Conservation (phyloP, 2,113 vertebrate species). For the Butorides virescens region DNA sequence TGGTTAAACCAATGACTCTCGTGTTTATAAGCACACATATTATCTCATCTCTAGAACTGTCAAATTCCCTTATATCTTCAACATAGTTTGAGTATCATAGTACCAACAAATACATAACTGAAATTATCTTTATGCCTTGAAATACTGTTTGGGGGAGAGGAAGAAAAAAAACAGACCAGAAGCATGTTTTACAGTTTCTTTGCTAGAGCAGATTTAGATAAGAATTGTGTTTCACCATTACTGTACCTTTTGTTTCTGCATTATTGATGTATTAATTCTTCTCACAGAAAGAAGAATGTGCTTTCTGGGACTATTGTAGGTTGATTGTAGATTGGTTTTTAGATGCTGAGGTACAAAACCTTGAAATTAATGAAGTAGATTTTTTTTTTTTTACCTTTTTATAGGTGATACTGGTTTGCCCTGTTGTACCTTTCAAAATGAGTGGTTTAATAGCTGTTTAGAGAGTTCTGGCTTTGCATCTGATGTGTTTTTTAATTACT, state of each 20-base stretch:
- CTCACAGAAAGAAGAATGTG: neutral
- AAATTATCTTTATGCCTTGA: neutral
- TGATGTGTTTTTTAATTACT: neutral
- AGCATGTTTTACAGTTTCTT: neutral
- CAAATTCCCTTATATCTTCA: neutral
- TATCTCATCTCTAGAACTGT: neutral
- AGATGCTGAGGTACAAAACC: rapidly evolving
- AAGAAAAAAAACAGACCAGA: neutral
- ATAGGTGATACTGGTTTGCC: neutral
- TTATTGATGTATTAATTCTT: neutral
- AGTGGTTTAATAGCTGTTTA: neutral
- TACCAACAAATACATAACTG: neutral
- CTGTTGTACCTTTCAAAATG: neutral
- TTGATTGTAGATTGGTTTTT: neutral
- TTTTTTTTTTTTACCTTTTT: neutral
- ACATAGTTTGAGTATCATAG: neutral
- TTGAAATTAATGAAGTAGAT: neutral
- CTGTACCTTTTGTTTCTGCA: neutral
- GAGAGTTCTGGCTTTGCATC: neutral
- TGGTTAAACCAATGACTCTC: neutral
- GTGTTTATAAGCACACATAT: neutral
- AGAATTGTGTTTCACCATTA: neutral
- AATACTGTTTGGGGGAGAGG: neutral
- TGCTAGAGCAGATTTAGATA: neutral
- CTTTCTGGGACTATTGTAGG: neutral